Evolutionary conservation across 1,140 invertebrate species (phyloP).

Genomic region (Eurytemora carolleeae): DNA sequence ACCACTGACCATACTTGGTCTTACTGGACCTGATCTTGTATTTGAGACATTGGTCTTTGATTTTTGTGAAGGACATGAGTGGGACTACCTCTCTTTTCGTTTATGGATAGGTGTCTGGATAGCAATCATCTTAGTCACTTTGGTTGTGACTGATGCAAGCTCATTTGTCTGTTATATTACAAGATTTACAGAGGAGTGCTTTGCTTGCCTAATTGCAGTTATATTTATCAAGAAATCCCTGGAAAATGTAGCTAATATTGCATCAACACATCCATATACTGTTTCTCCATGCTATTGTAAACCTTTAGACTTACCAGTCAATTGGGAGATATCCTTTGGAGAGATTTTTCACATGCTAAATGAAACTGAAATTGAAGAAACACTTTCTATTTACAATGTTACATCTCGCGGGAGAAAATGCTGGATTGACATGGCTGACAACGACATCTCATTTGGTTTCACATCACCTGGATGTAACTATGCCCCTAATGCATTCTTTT

Average conservation of each 20-base stretch:
- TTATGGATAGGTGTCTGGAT: conserved; percentile 30
- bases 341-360: not conserved
- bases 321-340: not conserved
- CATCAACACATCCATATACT: not conserved
- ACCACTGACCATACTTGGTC: conserved; percentile 28
- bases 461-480: conserved; percentile 28
- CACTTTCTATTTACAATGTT: not conserved
- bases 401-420: not conserved
- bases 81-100: conserved; percentile 25
- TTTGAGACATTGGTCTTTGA: conserved; percentile 28
- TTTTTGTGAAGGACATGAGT: conserved; percentile 23
- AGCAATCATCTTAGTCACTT: conserved; percentile 23
- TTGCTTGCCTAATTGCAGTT: conserved; percentile 26
- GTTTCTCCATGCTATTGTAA: not conserved
- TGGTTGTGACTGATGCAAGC: conserved; percentile 26
- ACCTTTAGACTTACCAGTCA: not conserved
- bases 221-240: conserved; percentile 26
- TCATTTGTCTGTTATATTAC: conserved; percentile 25
- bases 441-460: conserved; percentile 3
- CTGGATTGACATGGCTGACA: not conserved
- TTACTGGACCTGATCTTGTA: conserved; percentile 29
- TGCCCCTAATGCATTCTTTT: conserved; percentile 81
- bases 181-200: conserved; percentile 30
- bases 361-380: not conserved
- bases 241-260: conserved; percentile 3